phyloP scores from a whole-genome alignment of 2,113 vertebrate genomes.

The Nerophis lumbriciformis region DNA sequence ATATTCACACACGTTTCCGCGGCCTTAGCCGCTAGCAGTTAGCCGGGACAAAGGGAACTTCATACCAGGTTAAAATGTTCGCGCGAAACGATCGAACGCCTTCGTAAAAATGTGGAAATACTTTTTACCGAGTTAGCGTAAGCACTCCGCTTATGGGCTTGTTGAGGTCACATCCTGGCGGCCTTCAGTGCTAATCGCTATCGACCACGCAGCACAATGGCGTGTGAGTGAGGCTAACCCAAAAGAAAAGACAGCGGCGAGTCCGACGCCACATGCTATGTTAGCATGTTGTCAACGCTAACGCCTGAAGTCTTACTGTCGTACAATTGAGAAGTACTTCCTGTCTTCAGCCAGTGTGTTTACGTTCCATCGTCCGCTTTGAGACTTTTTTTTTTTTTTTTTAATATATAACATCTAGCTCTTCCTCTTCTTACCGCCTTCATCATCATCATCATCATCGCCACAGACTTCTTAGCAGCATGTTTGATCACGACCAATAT shows the following conservation, averaged over 20 bases:
- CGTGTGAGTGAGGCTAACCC: neutral
- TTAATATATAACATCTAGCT: neutral
- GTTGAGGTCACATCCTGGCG: neutral
- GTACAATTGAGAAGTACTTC: conserved; percentile 1
- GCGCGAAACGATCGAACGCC: neutral
- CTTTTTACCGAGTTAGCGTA: neutral
- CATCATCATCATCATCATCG: conserved; percentile 53
- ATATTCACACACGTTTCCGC: too few relatives aligned
- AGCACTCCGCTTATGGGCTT: neutral
- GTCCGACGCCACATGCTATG: neutral
- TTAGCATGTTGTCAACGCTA: conserved; percentile 1
- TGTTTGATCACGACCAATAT: conserved; percentile 72
- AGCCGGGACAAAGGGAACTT: conserved; percentile 4
- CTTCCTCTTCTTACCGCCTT: conserved; percentile 27
- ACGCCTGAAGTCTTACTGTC: conserved; percentile 18
- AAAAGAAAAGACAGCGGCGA: neutral
- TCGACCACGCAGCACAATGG: conserved; percentile 2
- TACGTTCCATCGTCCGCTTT: conserved; percentile 7
- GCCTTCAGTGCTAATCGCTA: neutral
- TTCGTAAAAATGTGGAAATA: neutral
- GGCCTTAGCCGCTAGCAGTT: neutral
- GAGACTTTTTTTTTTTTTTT: neutral
- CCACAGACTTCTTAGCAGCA: conserved; percentile 57
- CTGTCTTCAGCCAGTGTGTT: conserved; percentile 3
- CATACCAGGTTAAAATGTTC: neutral